Conservation (phyloP, 2,113 vertebrate genomes). For the Cryptotis parvus region DNA sequence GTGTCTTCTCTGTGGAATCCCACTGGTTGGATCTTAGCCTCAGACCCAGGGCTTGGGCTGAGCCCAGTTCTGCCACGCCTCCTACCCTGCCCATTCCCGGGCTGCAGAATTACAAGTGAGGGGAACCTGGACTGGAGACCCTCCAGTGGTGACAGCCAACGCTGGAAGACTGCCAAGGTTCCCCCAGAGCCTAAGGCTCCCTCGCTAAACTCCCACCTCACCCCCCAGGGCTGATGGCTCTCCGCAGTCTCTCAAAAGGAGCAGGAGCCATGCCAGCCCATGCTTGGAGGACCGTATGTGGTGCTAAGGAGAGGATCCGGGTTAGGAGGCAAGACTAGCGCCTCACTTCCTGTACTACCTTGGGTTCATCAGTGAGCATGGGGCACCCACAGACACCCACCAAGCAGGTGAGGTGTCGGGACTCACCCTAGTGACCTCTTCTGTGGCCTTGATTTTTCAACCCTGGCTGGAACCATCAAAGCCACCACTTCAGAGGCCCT, state of each 20-base stretch:
- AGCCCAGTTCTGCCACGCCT: neutral
- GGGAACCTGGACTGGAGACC: neutral
- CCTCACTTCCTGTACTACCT: too few species aligned
- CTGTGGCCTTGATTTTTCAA: neutral
- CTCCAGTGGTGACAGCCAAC: neutral
- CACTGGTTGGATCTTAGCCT: neutral
- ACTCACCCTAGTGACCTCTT: too few species aligned
- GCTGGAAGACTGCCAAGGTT: neutral
- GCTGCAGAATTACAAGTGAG: neutral
- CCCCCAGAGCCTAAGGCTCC: neutral
- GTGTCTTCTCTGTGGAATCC: constrained; percentile 10
- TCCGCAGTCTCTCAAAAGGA: too few species aligned
- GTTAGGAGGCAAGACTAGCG: too few species aligned
- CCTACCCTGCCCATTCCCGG: neutral
- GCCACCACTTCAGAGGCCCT: too few species aligned
- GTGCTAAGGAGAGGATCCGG: too few species aligned
- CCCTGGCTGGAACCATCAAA: neutral
- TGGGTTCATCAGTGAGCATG: too few species aligned
- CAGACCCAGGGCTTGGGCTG: neutral
- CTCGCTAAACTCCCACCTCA: neutral
- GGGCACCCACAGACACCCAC: too few species aligned
- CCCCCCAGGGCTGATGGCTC: neutral
- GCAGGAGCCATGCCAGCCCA: too few species aligned
- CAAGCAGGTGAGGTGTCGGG: too few species aligned
- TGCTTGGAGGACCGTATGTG: too few species aligned